These are phyloP conservation scores for Pomatostomus ruficeps DNA, from an alignment of 2,113 vertebrate genomes.

Conservation along the genomic window DNA sequence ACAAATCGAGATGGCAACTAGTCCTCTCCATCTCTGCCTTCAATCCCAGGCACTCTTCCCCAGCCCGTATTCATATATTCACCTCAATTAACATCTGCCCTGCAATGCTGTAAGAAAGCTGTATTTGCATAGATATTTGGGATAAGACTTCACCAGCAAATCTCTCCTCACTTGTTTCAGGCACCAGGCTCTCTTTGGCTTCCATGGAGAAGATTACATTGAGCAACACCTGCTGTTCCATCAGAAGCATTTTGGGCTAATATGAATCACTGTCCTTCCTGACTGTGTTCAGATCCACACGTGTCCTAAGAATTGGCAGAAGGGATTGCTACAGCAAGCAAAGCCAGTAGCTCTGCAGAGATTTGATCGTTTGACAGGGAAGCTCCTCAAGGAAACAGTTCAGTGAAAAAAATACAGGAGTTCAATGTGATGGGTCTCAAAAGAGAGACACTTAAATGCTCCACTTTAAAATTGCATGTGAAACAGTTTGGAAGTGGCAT, in stretches of 20 bases:
- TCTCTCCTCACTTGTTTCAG: background rate
- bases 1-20: background rate
- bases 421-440: background rate
- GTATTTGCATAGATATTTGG: background rate
- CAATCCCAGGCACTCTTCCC: background rate
- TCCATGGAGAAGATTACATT: background rate
- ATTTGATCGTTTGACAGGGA: background rate
- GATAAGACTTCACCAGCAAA: background rate
- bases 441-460: background rate
- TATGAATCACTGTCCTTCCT: background rate
- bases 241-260: slow-evolving; percentile 22
- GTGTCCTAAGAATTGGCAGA: background rate
- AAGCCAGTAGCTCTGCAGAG: background rate
- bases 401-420: background rate
- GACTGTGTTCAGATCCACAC: background rate
- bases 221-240: slow-evolving; percentile 38
- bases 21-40: background rate
- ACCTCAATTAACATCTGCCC: background rate
- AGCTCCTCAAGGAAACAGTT: background rate
- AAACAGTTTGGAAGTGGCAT: background rate
- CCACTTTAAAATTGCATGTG: background rate
- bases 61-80: background rate
- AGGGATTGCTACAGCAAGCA: background rate
- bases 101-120: background rate
- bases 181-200: background rate